A percentile compares a stretch with the other conserved stretches of the same genome.
These are phyloP conservation scores for Amphimallon solstitiale DNA, from an alignment of 2,888 invertebrate genomes.

Conservation along the genomic window DNA sequence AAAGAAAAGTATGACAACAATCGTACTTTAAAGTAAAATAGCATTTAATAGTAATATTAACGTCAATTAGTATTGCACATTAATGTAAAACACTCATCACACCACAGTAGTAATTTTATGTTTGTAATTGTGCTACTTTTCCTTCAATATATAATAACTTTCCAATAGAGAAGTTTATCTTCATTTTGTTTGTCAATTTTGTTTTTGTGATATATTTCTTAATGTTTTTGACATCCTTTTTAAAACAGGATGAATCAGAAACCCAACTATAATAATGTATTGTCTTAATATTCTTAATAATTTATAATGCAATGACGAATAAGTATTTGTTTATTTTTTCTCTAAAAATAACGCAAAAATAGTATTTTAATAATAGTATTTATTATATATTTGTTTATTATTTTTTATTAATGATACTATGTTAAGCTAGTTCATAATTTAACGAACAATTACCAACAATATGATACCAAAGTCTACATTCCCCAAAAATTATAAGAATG, in stretches of 20 bases:
- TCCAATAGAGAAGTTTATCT: neutral
- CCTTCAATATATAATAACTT: neutral
- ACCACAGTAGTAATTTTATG: conserved; percentile 15
- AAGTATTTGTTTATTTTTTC: conserved; percentile 43
- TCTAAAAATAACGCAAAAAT: conserved; percentile 17
- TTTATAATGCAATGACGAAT: neutral
- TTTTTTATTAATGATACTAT: conserved; percentile 40
- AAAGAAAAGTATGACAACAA: neutral
- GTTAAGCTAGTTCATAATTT: conserved; percentile 35
- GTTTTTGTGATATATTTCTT: conserved; percentile 30
- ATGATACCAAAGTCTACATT: conserved; percentile 79
- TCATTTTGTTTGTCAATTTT: conserved; percentile 23
- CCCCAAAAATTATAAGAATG: conserved; percentile 66
- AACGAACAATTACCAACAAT: conserved; percentile 61
- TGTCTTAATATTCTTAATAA: conserved; percentile 3
- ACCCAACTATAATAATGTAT: neutral
- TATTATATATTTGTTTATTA: conserved; percentile 45
- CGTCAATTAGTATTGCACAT: conserved; percentile 40
- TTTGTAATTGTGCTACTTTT: conserved; percentile 23
- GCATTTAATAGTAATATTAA: conserved; percentile 24
- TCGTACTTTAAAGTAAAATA: conserved; percentile 19
- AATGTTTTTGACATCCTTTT: conserved; percentile 11
- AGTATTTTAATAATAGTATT: conserved; percentile 44
- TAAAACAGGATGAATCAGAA: conserved; percentile 6
- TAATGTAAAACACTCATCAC: conserved; percentile 29